These are phyloP conservation scores for Gallinago solitaria DNA, from an alignment of 2,797 vertebrate genomes.

Conservation along the genomic window DNA sequence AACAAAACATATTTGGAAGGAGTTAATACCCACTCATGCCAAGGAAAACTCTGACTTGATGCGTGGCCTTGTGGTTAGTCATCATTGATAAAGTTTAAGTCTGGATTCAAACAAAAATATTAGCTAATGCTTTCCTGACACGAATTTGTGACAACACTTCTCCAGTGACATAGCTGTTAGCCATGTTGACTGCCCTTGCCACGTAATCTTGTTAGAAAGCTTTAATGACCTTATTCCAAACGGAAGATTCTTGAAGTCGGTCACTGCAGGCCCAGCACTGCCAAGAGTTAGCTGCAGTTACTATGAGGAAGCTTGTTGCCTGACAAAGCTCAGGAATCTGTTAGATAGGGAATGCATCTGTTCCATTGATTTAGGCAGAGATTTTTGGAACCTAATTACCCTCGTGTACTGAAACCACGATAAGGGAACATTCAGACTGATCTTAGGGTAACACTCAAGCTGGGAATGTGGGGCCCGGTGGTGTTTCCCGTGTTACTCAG, in stretches of 20 bases:
- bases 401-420: fast-evolving
- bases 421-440: background rate
- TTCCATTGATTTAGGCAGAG: background rate
- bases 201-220: background rate
- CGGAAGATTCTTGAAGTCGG: background rate
- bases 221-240: background rate
- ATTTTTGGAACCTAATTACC: background rate
- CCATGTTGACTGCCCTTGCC: background rate
- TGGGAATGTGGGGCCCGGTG: fast-evolving
- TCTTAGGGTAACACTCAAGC: background rate
- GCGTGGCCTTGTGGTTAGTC: background rate
- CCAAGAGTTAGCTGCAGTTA: background rate
- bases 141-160: background rate
- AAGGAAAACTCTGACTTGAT: background rate
- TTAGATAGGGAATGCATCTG: background rate
- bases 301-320: background rate
- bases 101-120: background rate
- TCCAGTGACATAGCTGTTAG: fast-evolving
- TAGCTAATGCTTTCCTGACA: background rate
- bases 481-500: background rate
- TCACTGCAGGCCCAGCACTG: background rate
- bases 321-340: background rate
- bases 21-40: background rate
- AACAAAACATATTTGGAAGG: background rate
- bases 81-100: background rate